phyloP scores from a whole-genome alignment of 2,113 vertebrate genomes.

The Crotophaga sulcirostris region DNA sequence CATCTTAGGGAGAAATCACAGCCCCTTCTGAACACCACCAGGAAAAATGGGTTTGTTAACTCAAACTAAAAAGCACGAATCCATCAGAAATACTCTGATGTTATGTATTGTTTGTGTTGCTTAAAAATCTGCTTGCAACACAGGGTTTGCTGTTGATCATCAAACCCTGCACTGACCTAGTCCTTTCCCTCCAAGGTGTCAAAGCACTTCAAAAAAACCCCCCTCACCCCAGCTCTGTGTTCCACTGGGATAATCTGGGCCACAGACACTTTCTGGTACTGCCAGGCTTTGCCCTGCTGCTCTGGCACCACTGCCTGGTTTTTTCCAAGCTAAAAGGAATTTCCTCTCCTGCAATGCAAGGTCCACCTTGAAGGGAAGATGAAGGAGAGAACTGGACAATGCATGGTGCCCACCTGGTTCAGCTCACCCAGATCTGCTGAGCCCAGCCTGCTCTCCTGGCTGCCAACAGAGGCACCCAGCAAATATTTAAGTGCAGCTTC shows the following conservation, averaged over 20 bases:
- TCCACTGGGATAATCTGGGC: background rate
- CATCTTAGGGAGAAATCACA: background rate
- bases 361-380: background rate
- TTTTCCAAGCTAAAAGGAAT: background rate
- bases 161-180: background rate
- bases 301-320: background rate
- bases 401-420: background rate
- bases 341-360: background rate
- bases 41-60: background rate
- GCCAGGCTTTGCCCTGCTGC: background rate
- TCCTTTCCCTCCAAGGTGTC: background rate
- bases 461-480: background rate
- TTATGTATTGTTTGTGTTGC: background rate
- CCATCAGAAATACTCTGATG: background rate
- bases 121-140: background rate
- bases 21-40: background rate
- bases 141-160: background rate
- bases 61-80: background rate
- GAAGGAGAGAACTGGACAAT: background rate
- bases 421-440: background rate
- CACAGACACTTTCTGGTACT: background rate
- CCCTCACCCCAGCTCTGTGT: background rate
- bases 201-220: background rate
- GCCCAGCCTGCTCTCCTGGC: background rate
- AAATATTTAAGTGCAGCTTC: background rate